These are phyloP conservation scores for Microctenopoma steveboyesi DNA, from an alignment of 2,797 vertebrate species.

Conservation along the genomic window DNA sequence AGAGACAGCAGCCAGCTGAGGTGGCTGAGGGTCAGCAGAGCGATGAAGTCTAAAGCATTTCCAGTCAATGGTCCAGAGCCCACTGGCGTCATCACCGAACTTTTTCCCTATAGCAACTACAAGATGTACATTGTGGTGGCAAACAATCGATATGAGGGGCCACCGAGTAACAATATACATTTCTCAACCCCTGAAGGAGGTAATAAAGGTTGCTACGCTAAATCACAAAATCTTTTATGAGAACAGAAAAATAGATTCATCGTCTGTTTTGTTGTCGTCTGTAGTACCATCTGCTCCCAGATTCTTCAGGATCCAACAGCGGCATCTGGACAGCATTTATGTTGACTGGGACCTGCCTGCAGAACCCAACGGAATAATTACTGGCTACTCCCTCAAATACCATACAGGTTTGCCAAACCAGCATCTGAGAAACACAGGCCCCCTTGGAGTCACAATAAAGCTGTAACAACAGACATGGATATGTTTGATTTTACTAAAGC, in stretches of 20 bases:
- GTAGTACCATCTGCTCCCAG: constrained; percentile 92
- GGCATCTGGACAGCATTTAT: constrained; percentile 92
- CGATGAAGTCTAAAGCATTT: constrained; percentile 89
- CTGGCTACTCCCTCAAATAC: constrained; percentile 91
- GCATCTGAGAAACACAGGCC: constrained; percentile 3
- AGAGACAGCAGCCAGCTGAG: constrained; percentile 95
- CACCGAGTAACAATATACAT: constrained; percentile 89
- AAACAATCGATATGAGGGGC: constrained; percentile 93
- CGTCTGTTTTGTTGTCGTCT: constrained; percentile 37
- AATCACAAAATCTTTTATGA: constrained; percentile 12
- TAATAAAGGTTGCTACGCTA: constrained; percentile 63
- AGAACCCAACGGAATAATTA: constrained; percentile 94
- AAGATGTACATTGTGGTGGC: constrained; percentile 95
- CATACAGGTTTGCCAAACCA: constrained; percentile 83
- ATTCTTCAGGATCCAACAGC: constrained; percentile 93
- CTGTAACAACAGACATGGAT: constrained; percentile 8
- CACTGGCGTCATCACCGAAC: constrained; percentile 87
- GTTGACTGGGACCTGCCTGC: constrained; percentile 95
- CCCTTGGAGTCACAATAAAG: background rate
- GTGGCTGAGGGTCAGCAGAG: constrained; percentile 90
- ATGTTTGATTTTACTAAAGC: constrained; percentile 13
- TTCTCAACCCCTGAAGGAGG: constrained; percentile 97
- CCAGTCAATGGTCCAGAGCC: constrained; percentile 85
- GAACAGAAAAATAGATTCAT: background rate
- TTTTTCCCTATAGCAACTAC: constrained; percentile 96